Evolutionary conservation across 2,888 invertebrate species (phyloP).

Genomic region (Eupeodes luniger): DNA sequence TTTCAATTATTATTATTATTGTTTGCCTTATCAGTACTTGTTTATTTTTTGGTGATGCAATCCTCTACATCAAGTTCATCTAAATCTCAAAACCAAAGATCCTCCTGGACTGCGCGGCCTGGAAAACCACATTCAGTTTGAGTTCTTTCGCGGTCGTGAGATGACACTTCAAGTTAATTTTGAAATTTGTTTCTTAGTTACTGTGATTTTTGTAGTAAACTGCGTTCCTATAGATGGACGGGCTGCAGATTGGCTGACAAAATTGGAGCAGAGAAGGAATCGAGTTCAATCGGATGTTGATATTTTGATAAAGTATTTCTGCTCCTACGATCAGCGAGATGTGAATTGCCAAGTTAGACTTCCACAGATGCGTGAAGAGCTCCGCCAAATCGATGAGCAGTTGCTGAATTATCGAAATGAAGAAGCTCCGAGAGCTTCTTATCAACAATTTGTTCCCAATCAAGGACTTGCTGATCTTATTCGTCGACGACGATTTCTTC

Average conservation of each 20-base stretch:
- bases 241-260: constrained; percentile 40
- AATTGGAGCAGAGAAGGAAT: constrained; percentile 42
- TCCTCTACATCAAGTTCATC: constrained; percentile 27
- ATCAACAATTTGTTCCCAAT: constrained; percentile 10
- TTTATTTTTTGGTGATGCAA: constrained; percentile 59
- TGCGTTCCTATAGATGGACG: constrained; percentile 3
- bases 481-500: constrained; percentile 25
- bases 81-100: constrained; percentile 16
- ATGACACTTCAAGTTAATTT: constrained; percentile 51
- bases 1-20: constrained; percentile 42
- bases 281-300: constrained; percentile 60
- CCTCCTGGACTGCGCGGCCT: constrained; percentile 2
- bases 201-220: constrained; percentile 8
- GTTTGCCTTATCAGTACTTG: constrained; percentile 55
- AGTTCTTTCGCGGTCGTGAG: constrained; percentile 64
- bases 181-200: constrained; percentile 14
- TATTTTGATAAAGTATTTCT: constrained; percentile 57
- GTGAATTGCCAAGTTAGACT: constrained; percentile 54
- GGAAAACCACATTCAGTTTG: constrained; percentile 48
- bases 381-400: constrained; percentile 65
- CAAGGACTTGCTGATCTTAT: constrained; percentile 27
- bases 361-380: constrained; percentile 58
- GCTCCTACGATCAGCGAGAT: constrained; percentile 54
- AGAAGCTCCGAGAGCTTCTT: constrained; percentile 3
- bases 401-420: constrained; percentile 41